phyloP scores from a whole-genome alignment of 2,888 invertebrate genomes.

The Rhabditophanes sp. region DNA sequence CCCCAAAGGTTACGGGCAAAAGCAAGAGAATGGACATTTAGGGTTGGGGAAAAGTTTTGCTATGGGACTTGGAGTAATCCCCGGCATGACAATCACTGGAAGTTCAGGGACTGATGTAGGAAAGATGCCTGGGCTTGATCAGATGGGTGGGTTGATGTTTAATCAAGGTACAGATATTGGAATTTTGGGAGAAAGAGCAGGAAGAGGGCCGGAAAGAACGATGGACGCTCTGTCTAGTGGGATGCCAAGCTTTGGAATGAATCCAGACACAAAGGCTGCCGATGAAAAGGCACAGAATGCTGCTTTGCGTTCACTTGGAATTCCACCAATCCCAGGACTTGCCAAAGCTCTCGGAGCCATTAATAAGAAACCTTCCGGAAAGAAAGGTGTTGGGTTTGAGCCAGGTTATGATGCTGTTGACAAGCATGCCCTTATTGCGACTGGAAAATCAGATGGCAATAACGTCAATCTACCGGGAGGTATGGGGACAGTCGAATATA shows the following conservation, averaged over 20 bases:
- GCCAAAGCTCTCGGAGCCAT: conserved; percentile 7
- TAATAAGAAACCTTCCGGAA: conserved; percentile 2
- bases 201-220: conserved; percentile 25
- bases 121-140: conserved; percentile 9
- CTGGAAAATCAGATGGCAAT: conserved; percentile 22
- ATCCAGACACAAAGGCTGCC: conserved; percentile 8
- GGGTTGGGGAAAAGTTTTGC: conserved; percentile 27
- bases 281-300: conserved; percentile 8
- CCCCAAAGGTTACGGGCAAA: conserved; percentile 34
- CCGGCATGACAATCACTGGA: conserved; percentile 13
- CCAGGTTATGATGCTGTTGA: conserved; percentile 33
- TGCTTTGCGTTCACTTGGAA: conserved; percentile 10
- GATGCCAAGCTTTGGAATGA: conserved; percentile 8
- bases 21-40: conserved; percentile 33
- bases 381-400: conserved; percentile 14
- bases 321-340: conserved; percentile 12
- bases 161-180: conserved; percentile 29
- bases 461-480: conserved; percentile 25
- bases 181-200: conserved; percentile 21
- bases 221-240: conserved; percentile 23
- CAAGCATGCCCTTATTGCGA: conserved; percentile 24
- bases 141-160: conserved; percentile 21
- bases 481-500: conserved; percentile 25
- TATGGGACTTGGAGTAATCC: conserved; percentile 28
- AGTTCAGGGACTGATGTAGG: conserved; percentile 9